Conservation (phyloP, 2,888 invertebrate species). For the Eilema depressum region DNA sequence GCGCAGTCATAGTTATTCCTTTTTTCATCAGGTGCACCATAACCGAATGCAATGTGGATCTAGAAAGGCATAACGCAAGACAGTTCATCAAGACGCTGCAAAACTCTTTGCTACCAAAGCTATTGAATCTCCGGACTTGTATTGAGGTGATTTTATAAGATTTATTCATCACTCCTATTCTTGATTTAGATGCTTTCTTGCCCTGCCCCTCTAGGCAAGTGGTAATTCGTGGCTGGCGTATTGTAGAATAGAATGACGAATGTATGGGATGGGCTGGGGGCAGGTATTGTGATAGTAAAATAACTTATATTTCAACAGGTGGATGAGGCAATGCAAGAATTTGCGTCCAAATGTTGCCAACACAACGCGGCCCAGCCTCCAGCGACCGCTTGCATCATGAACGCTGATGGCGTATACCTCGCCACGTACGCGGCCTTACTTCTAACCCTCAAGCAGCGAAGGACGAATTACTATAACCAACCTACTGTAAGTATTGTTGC, state of each 20-base stretch:
- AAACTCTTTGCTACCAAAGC: conserved; percentile 91
- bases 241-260: too few relatives aligned
- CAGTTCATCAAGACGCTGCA: conserved; percentile 93
- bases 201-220: too few relatives aligned
- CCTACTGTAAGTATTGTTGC: conserved; percentile 69
- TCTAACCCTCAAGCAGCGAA: conserved; percentile 93
- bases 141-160: conserved; percentile 86
- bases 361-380: conserved; percentile 89
- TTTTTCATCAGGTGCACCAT: conserved; percentile 74
- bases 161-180: too few relatives aligned
- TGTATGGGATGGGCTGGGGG: too few relatives aligned
- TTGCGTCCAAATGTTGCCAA: conserved; percentile 96
- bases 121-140: conserved; percentile 92
- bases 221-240: too few relatives aligned
- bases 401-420: conserved; percentile 97
- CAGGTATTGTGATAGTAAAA: too few relatives aligned
- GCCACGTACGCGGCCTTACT: conserved; percentile 95
- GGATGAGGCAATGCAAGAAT: conserved; percentile 96
- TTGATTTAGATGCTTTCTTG: too few relatives aligned
- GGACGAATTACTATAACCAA: conserved; percentile 91
- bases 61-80: conserved; percentile 94
- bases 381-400: conserved; percentile 92
- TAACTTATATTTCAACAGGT: conserved; percentile 78
- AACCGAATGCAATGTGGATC: conserved; percentile 91
- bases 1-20: neutral